Evolutionary conservation across 2,888 invertebrate genomes (phyloP), one percentile per base, ranked within the genome.

Genomic region (Habroteleia sp.): DNA sequence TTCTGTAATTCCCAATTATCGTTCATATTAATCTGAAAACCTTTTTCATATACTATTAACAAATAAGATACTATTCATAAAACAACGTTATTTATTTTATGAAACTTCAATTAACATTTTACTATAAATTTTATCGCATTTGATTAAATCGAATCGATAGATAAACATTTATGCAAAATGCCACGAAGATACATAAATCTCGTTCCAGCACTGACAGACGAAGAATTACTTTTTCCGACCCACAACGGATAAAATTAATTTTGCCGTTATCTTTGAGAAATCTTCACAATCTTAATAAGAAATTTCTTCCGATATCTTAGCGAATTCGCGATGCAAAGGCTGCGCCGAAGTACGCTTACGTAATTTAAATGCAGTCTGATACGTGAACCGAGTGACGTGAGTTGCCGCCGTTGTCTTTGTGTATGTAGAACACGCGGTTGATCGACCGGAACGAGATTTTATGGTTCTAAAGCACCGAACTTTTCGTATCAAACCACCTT

Each of bases 361-460:
- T 81, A 84, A 84, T 74, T 41, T 74, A 77, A 77, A 69, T 76
- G 77, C 77, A 71, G 60, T 56, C 76, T 68, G 77, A 75, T 73
- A 62, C 58, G 65, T 69, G 78, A 79, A 76, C 66, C 74, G 76
- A 78, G 80, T 82, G 83, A 84, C 82, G 84, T 80, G 79, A 81
- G 81, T 76, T 78, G 78, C 52, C 52, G 74, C 75, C 77, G 58
- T 68, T 73, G 63, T 75, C 73, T 73, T 76, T 56, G 73, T 72
- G 27, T 78, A 75, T 76, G 71, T 76, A 68, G 78, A 79, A 79
- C 76, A 79, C 78, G 80, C 74, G 80, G 74, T 78, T 79, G 78
- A 56, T 78, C 74, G 71, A 79, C 73, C 74, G 76, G 69, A 78
- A 79, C 77, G 66, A 35, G 63, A 74, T 65, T 72, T 76, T 78